These are phyloP conservation scores for Crocallis elinguaria DNA, from an alignment of 2,888 invertebrate species.

Conservation along the genomic window DNA sequence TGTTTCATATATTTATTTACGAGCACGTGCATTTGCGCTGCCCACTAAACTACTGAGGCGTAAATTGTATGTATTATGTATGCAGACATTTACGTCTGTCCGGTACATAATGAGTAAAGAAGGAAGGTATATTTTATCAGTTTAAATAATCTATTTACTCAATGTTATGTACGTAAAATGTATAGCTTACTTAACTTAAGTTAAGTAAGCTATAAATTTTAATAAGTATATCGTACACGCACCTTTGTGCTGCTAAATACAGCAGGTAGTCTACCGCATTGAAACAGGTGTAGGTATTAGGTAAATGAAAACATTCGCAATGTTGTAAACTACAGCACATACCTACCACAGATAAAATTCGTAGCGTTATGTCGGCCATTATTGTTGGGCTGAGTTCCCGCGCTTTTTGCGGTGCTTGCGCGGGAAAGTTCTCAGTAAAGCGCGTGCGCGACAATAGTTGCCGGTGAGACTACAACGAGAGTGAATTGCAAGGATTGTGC, in stretches of 20 bases:
- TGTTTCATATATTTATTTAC: background rate
- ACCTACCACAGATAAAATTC: slow-evolving; percentile 73
- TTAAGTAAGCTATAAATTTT: no score
- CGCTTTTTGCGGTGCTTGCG: slow-evolving; percentile 79
- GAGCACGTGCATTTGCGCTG: no score
- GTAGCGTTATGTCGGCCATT: slow-evolving; percentile 81
- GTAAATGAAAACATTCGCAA: slow-evolving; percentile 64
- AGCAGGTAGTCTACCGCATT: slow-evolving; percentile 2
- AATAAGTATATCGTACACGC: no score
- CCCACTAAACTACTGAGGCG: no score
- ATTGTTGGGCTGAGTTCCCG: slow-evolving; percentile 78
- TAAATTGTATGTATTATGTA: no score
- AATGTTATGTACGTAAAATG: no score
- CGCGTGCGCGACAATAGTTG: slow-evolving; percentile 80
- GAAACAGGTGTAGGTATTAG: background rate
- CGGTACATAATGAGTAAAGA: no score
- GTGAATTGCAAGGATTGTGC: slow-evolving; percentile 78
- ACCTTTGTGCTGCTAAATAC: no score
- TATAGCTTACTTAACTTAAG: no score
- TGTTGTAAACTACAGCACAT: slow-evolving; percentile 62
- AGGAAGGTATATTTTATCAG: no score
- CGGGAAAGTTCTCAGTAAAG: slow-evolving; percentile 83
- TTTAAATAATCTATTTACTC: no score
- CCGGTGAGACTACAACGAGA: slow-evolving; percentile 69
- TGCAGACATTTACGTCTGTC: no score